A percentile compares a stretch with the other conserved stretches of the same genome.
Conservation (phyloP, 2,888 invertebrate genomes). For the Strigamia crassipes region DNA sequence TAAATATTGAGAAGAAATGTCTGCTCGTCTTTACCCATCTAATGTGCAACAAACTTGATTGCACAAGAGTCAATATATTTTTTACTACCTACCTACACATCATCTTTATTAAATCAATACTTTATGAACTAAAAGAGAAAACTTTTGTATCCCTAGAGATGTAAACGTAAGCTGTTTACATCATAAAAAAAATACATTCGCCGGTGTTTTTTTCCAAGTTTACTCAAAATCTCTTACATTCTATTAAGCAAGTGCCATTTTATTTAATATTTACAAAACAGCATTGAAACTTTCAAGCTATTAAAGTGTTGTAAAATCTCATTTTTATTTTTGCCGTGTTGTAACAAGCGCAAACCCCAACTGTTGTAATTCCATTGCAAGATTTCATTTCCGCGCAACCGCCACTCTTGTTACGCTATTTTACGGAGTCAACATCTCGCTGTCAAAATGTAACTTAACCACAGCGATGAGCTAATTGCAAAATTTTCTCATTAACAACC, state of each 20-base stretch:
- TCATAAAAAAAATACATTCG: not conserved
- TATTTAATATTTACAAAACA: no score
- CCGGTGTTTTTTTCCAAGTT: not conserved
- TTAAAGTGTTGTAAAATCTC: no score
- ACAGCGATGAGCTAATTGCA: not conserved
- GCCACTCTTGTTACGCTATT: not conserved
- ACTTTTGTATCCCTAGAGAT: not conserved
- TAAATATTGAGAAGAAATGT: not conserved
- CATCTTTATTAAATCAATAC: conserved; percentile 14
- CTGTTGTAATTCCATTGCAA: no score
- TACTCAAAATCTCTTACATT: not conserved
- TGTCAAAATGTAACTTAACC: no score
- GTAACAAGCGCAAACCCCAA: no score
- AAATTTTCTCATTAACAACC: not conserved
- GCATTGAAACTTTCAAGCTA: no score
- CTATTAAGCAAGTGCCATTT: no score
- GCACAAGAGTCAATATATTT: not conserved
- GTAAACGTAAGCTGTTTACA: not conserved
- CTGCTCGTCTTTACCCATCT: not conserved
- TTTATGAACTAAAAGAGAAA: not conserved
- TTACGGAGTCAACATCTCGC: no score
- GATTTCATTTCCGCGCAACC: not conserved
- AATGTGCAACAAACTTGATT: conserved; percentile 13
- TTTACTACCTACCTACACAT: not conserved
- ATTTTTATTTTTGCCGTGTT: no score